These are phyloP conservation scores for Xanthia icteritia DNA, from an alignment of 2,888 invertebrate species.

Conservation along the genomic window DNA sequence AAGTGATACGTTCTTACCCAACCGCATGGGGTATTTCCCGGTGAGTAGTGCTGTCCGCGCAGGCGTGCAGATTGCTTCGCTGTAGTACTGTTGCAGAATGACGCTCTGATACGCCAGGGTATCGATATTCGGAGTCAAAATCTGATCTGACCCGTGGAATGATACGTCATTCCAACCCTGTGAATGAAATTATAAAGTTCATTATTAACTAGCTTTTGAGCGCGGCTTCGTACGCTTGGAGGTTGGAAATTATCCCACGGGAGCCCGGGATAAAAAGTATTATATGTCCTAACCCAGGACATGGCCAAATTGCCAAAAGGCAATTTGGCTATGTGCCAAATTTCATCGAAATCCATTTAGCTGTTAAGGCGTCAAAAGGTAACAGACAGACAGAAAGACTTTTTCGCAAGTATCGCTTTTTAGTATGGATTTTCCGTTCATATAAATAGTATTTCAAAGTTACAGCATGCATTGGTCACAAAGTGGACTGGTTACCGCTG, in stretches of 20 bases:
- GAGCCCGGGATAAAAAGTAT: not conserved
- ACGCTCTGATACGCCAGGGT: slow-evolving; percentile 95
- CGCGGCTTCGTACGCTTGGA: not conserved
- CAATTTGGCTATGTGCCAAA: too few relatives aligned
- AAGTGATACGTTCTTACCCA: slow-evolving; percentile 88
- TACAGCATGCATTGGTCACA: not conserved
- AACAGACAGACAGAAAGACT: not conserved
- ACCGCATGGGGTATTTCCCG: slow-evolving; percentile 96
- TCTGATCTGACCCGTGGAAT: slow-evolving; percentile 96
- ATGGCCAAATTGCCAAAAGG: too few relatives aligned
- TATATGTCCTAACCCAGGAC: not conserved
- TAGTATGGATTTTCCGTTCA: not conserved
- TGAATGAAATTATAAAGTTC: slow-evolving; percentile 58
- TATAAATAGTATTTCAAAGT: not conserved
- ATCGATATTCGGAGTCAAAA: slow-evolving; percentile 97
- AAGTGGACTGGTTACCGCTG: not conserved
- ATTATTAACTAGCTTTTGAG: not conserved
- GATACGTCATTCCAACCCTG: slow-evolving; percentile 98
- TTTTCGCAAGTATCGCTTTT: not conserved
- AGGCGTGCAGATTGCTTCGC: slow-evolving; percentile 96
- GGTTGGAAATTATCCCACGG: not conserved
- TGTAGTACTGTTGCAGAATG: slow-evolving; percentile 96
- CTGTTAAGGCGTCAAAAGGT: not conserved
- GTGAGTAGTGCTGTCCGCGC: slow-evolving; percentile 95
- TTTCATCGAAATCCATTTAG: not conserved